Conservation (phyloP, 2,113 vertebrate genomes). For the Coturnix japonica region DNA sequence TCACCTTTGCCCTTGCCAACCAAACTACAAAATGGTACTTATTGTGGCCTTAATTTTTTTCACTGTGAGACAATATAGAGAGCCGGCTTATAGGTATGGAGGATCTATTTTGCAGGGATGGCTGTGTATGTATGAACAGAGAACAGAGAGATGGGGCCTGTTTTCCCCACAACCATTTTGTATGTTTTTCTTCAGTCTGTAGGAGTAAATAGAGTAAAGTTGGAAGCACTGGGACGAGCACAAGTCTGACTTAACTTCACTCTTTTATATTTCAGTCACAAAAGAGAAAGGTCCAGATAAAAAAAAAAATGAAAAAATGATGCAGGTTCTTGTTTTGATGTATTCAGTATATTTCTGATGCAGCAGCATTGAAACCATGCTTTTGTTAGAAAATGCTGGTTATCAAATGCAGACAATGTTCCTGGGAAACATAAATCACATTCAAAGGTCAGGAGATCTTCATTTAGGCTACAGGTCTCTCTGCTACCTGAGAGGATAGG, state of each 20-base stretch:
- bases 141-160: not conserved
- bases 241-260: not conserved
- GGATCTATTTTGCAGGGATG: not conserved
- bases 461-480: not conserved
- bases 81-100: not conserved
- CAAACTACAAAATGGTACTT: not conserved
- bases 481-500: not conserved
- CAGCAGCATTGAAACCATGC: not conserved
- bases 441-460: not conserved
- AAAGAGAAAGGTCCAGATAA: not conserved
- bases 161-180: not conserved
- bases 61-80: not conserved
- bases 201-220: not conserved
- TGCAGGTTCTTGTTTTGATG: not conserved
- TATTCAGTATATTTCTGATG: not conserved
- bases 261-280: not conserved
- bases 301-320: not conserved
- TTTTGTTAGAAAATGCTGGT: slow-evolving; percentile 4
- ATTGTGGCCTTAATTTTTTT: not conserved
- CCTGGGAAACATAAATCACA: not conserved
- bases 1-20: not conserved
- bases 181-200: not conserved
- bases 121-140: not conserved
- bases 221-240: not conserved
- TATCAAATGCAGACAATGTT: not conserved